Evolutionary conservation across 2,113 vertebrate genomes (phyloP).

Genomic region (Electrona antarctica): DNA sequence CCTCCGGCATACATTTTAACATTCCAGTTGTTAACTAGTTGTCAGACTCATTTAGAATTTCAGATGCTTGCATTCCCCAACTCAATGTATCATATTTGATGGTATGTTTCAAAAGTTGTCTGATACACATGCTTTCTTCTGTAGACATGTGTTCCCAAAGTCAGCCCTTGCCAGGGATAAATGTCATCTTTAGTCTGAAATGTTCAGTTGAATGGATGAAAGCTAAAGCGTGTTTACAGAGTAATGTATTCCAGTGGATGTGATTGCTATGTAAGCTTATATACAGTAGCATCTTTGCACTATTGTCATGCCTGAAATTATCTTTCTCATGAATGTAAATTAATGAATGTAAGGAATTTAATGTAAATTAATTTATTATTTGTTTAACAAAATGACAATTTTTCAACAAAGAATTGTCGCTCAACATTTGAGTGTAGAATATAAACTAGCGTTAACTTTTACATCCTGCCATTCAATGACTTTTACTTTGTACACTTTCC

Average conservation of each 20-base stretch:
- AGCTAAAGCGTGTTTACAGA: no score
- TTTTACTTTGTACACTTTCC: no score
- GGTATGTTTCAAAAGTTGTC: no score
- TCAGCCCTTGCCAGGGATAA: neutral
- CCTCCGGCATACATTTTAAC: no score
- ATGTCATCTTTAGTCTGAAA: neutral
- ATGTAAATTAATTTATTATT: no score
- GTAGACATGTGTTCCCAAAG: neutral
- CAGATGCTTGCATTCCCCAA: neutral
- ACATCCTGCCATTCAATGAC: no score
- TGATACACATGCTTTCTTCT: no score
- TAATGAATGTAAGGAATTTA: neutral
- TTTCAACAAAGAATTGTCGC: no score
- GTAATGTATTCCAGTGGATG: neutral
- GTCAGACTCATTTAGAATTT: neutral
- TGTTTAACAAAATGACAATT: no score
- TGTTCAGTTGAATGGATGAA: no score
- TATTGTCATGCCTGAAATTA: slow-evolving; percentile 17
- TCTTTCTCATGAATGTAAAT: slow-evolving; percentile 52
- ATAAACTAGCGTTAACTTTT: no score
- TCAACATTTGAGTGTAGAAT: no score
- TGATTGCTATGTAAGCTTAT: neutral
- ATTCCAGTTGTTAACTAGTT: neutral
- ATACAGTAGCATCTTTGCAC: slow-evolving; percentile 42
- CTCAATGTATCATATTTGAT: neutral